Base-by-base conservation (phyloP, 2,797 vertebrate genomes). In the Coccyzus lansbergi region DNA sequence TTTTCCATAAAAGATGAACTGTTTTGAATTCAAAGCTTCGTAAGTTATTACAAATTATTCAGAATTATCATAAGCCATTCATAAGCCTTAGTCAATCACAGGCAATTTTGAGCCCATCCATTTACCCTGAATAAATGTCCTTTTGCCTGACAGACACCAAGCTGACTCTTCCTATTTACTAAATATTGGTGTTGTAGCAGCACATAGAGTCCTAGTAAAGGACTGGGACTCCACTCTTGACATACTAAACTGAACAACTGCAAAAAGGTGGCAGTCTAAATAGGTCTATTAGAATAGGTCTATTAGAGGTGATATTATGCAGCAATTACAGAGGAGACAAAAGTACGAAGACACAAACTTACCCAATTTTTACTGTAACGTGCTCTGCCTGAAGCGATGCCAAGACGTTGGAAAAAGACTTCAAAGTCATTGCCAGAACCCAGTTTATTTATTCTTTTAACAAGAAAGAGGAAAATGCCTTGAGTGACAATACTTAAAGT, bases 371-470 rank as follows among this genome's bases (percentile, higher is more conserved):
- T 99, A 85, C 98, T 99, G 97, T 99, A 99, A 94, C 99, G 98
- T 53, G 98, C 98, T 98, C 99, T 98, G 55, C 98, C 99, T 53
- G 99, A 98, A 85, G 99, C 97, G 8, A 99, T 99, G 86, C 99
- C 99, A 90, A 99, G 98, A 87, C 99, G 98, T 96, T 99, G 99
- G 85, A 99, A 99, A 97, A 99, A 99, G 26, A 99, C 99, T 96
- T 99, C 99, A 93, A 99, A 99, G 96, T 99, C 99, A 95, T 99
- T 99, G 90, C 99, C 99, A 91, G 99, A 99, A 38, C 99, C 99
- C 19, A 99, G 96, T 88, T 99, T 99, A 96, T 97, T 99, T 98
- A 99, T 99, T 97, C 99, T 98, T 92, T 93, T 58, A 93, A 93
- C 18, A 67, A 90, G 53, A 96, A 93, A 91, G 84, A 59, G 72